These are phyloP conservation scores for Drosophila pallidifrons DNA, from an alignment of 1,140 invertebrate genomes.

Conservation along the genomic window DNA sequence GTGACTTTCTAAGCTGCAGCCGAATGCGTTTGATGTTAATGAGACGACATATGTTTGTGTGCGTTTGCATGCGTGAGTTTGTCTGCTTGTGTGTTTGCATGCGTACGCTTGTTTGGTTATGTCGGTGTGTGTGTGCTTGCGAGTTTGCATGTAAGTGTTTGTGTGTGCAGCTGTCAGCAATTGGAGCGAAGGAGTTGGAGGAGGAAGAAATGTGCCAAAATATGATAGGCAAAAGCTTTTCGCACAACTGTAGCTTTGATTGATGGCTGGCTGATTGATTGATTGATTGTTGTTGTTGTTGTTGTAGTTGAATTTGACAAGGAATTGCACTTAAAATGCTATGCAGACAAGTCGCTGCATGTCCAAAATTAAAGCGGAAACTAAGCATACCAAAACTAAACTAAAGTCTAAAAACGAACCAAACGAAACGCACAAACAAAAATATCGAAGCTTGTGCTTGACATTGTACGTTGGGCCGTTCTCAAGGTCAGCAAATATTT, in stretches of 20 bases:
- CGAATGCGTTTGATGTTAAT: slow-evolving; percentile 48
- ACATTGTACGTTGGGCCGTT: slow-evolving; percentile 41
- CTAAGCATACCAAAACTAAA: background rate
- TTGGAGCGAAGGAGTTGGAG: background rate
- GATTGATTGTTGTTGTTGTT: too few species aligned
- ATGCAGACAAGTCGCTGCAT: background rate
- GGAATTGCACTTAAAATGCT: slow-evolving; percentile 27
- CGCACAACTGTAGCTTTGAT: slow-evolving; percentile 17
- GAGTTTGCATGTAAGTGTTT: background rate
- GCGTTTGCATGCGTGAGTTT: background rate
- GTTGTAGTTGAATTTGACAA: slow-evolving; percentile 14
- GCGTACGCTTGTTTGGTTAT: background rate
- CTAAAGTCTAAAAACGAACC: slow-evolving; percentile 4
- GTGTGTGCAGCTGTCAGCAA: background rate
- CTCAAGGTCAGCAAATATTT: slow-evolving; percentile 42
- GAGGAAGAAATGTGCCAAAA: slow-evolving; percentile 9
- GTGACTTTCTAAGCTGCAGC: slow-evolving; percentile 47
- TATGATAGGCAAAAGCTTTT: slow-evolving; percentile 18
- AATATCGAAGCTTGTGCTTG: slow-evolving; percentile 28
- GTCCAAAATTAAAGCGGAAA: slow-evolving; percentile 5
- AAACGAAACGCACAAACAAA: slow-evolving; percentile 29
- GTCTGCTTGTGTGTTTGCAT: slow-evolving; percentile 1
- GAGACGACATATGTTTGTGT: slow-evolving; percentile 25
- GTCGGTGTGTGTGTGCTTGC: background rate
- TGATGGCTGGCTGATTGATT: slow-evolving; percentile 37